Conservation (phyloP, 2,113 vertebrate species). For the Cyphomyrus discorhynchus region DNA sequence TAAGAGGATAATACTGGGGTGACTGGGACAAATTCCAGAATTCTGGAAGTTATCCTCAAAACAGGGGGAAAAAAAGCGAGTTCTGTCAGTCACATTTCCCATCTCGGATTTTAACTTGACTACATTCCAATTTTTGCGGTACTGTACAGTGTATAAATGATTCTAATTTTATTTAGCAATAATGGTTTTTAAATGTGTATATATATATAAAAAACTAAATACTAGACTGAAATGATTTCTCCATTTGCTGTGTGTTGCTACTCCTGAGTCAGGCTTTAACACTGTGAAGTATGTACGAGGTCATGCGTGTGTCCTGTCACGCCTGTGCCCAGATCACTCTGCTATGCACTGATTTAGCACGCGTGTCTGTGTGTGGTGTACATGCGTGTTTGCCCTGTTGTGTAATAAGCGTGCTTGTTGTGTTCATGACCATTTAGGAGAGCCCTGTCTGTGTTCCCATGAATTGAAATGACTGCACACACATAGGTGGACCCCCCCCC, state of each 20-base stretch:
- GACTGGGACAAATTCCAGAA: neutral
- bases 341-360: conserved; percentile 43
- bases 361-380: conserved; percentile 16
- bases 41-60: neutral
- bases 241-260: conserved; percentile 30
- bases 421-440: neutral
- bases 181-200: conserved; percentile 36
- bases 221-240: conserved; percentile 34
- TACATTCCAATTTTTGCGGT: conserved; percentile 46
- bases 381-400: conserved; percentile 10
- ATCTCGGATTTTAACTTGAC: conserved; percentile 34
- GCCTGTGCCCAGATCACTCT: conserved; percentile 25
- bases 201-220: conserved; percentile 26
- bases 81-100: neutral
- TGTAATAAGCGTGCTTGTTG: conserved; percentile 7
- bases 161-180: conserved; percentile 46
- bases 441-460: neutral
- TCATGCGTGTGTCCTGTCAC: conserved; percentile 31
- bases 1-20: neutral
- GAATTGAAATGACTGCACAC: neutral
- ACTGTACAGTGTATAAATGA: conserved; percentile 45
- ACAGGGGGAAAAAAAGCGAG: neutral
- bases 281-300: conserved; percentile 39
- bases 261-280: conserved; percentile 43
- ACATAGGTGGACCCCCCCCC: neutral